Base-by-base conservation (phyloP, 2,113 vertebrate genomes). In the Strix uralensis region DNA sequence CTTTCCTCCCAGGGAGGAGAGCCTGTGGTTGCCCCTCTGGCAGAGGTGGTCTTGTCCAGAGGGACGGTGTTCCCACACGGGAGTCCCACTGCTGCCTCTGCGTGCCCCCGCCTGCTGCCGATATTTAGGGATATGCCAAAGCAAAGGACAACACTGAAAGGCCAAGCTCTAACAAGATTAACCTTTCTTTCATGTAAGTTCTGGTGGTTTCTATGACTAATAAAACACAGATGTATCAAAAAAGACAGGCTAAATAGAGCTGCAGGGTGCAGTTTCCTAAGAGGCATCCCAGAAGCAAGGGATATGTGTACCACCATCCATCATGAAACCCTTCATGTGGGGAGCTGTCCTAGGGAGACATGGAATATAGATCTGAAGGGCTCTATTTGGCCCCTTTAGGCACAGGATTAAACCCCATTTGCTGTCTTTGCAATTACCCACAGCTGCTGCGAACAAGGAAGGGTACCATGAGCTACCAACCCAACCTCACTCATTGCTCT, bases 261-360 rank as follows among this genome's bases (percentile, higher is more conserved):
- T 18, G 34, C 1, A 0, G 15, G 77, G 34, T 82, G 66, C 18
- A 16, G 20, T 57, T 91, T 83, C 83, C 75, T 61, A 78, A 46
- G 42, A 49, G 62, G 29, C 25, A 44, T 73, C 11, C 17, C 0
- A 1, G 52, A 21, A 69, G 52, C 0, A 0, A 82, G 36, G 57
- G 52, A 59, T 27, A n/a, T 21, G 34, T 83, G 72, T 95, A 75
- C 54, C 34, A 65, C 67, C 46, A 69, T 23, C n/a, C 26, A 2
- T 11, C 44, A n/a, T 4, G 11, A 57, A 91, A 65, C 16, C 13
- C 23, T 44, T 61, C 30, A 32, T 15, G 6, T 25, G 20, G 36
- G 16, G 20, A 77, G 6, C 20, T 81, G 7, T 36, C 38, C 49
- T 44, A 10, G 54, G n/a, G 36, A 74, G 14, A 54, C 5, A 2